Percentiles rank a stretch among this genome's conserved stretches.
phyloP scores from a whole-genome alignment of 2,888 invertebrate species.

The Troides oblongomaculatus region DNA sequence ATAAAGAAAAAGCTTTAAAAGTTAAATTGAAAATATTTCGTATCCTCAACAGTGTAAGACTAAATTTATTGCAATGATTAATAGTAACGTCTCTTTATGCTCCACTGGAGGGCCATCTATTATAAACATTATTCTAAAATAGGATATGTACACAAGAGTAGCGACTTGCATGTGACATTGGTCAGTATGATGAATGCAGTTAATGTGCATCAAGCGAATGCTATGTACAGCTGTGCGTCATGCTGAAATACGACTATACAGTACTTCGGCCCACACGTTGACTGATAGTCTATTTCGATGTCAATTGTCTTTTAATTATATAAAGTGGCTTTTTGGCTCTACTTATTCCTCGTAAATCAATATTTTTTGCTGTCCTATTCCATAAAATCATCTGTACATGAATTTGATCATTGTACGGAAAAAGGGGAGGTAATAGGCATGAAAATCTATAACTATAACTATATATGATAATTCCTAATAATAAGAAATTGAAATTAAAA shows the following conservation, averaged over 20 bases:
- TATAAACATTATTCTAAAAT: neutral
- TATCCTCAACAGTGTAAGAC: too few species aligned
- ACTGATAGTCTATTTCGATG: slow-evolving; percentile 49
- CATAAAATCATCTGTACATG: too few species aligned
- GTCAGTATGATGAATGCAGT: slow-evolving; percentile 32
- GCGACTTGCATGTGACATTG: slow-evolving; percentile 24
- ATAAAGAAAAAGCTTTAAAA: too few species aligned
- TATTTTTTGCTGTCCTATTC: too few species aligned
- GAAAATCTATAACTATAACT: too few species aligned
- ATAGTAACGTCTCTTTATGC: neutral
- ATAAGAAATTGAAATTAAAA: too few species aligned
- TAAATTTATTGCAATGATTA: neutral
- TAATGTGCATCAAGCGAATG: slow-evolving; percentile 34
- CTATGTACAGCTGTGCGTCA: slow-evolving; percentile 45
- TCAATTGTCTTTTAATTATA: slow-evolving; percentile 42
- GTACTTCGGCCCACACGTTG: slow-evolving; percentile 42
- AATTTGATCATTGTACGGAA: too few species aligned
- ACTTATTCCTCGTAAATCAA: too few species aligned
- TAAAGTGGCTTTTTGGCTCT: slow-evolving; percentile 27
- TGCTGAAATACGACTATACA: slow-evolving; percentile 43
- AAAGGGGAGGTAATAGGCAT: too few species aligned
- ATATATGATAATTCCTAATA: too few species aligned
- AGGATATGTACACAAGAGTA: slow-evolving; percentile 4
- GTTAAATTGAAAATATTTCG: too few species aligned
- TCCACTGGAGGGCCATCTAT: neutral